phyloP scores from a whole-genome alignment of 2,888 invertebrate genomes.

The Formica aserva region DNA sequence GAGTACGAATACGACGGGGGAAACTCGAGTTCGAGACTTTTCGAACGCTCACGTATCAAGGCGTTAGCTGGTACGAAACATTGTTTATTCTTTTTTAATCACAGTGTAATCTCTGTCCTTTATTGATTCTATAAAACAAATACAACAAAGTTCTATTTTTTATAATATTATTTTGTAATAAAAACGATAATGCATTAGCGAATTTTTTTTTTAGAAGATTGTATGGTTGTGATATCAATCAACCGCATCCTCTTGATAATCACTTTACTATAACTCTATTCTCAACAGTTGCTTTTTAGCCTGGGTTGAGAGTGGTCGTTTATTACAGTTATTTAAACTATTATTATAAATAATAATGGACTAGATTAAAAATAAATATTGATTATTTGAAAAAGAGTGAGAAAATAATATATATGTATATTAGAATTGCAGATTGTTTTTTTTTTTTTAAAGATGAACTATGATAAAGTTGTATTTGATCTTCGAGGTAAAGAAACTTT shows the following conservation, averaged over 20 bases:
- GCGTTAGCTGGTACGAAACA: constrained; percentile 95
- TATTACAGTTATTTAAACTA: neutral
- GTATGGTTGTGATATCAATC: constrained; percentile 8
- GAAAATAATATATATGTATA: constrained; percentile 2
- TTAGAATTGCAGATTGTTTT: neutral
- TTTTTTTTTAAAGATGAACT: constrained; percentile 52
- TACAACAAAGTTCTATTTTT: neutral
- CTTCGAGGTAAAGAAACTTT: constrained; percentile 63
- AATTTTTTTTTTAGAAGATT: constrained; percentile 21
- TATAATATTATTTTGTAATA: neutral
- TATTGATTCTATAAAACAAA: neutral
- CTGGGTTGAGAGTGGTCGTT: neutral
- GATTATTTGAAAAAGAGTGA: neutral
- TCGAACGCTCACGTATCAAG: constrained; percentile 99
- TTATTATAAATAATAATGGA: constrained; percentile 1
- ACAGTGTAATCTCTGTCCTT: neutral
- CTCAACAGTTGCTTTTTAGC: constrained; percentile 16
- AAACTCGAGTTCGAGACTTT: constrained; percentile 99
- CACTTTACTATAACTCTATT: constrained; percentile 56
- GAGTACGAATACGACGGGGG: constrained; percentile 99
- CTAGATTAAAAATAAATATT: neutral
- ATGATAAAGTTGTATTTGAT: constrained; percentile 60
- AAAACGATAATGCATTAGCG: neutral
- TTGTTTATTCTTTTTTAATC: constrained; percentile 10
- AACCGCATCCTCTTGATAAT: constrained; percentile 72